phyloP scores from a whole-genome alignment of 2,113 vertebrate genomes.

The Hipposideros armiger region DNA sequence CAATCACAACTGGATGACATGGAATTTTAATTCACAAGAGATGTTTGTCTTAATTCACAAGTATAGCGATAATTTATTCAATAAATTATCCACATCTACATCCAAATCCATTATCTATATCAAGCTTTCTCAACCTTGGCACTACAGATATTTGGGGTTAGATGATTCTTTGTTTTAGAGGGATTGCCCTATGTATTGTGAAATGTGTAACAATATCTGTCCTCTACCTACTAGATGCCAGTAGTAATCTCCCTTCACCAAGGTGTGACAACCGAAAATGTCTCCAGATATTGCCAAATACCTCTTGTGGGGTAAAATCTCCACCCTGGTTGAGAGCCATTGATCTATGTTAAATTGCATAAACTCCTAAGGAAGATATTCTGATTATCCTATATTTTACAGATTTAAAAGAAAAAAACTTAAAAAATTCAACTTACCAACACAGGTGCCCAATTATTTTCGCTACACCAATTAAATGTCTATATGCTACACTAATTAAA shows the following conservation, averaged over 20 bases:
- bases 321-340: neutral
- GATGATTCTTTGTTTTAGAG: neutral
- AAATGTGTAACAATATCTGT: neutral
- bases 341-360: neutral
- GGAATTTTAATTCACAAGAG: conserved; percentile 27
- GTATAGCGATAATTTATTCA: neutral
- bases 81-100: neutral
- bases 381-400: neutral
- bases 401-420: neutral
- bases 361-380: neutral
- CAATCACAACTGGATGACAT: neutral
- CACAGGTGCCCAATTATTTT: neutral
- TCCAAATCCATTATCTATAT: neutral
- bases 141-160: neutral
- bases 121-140: neutral
- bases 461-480: neutral
- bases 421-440: neutral
- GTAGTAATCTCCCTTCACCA: neutral
- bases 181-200: neutral
- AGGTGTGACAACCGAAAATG: neutral
- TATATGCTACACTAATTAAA: neutral
- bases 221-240: neutral
- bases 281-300: neutral
- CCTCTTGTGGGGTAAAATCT: neutral
- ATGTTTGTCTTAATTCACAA: neutral